phyloP scores from a whole-genome alignment of 2,888 invertebrate genomes.

The Pseudococcus jackbeardsleyi region DNA sequence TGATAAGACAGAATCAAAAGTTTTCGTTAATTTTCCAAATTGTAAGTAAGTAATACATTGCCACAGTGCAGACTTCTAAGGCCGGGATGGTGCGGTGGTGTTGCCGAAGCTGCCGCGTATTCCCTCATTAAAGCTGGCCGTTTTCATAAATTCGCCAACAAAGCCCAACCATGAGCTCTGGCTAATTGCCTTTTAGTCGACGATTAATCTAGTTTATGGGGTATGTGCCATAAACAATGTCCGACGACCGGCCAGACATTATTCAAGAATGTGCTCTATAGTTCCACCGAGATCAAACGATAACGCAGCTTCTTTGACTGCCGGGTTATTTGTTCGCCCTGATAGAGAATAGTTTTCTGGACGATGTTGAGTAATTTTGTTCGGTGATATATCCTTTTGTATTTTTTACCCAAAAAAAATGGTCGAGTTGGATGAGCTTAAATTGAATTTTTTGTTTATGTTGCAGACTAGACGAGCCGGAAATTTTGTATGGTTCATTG shows the following conservation, averaged over 20 bases:
- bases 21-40: conserved; percentile 51
- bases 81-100: not conserved
- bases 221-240: conserved; percentile 50
- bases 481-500: too few species aligned
- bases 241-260: not conserved
- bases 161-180: conserved; percentile 23
- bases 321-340: not conserved
- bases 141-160: conserved; percentile 32
- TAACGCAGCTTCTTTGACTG: conserved; percentile 11
- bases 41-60: not conserved
- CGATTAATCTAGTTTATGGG: conserved; percentile 49
- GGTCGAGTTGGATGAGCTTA: not conserved
- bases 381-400: not conserved
- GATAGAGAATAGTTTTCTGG: not conserved
- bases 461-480: too few species aligned
- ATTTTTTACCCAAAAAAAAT: not conserved
- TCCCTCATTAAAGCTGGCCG: conserved; percentile 15
- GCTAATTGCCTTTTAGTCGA: conserved; percentile 55
- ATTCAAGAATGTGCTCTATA: conserved; percentile 16
- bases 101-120: too few species aligned
- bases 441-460: too few species aligned
- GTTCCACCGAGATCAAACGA: not conserved
- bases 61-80: not conserved
- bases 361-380: not conserved
- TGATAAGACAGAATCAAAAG: conserved; percentile 62